These are phyloP conservation scores for Tiliacea citrago DNA, from an alignment of 2,888 invertebrate genomes.

Conservation along the genomic window DNA sequence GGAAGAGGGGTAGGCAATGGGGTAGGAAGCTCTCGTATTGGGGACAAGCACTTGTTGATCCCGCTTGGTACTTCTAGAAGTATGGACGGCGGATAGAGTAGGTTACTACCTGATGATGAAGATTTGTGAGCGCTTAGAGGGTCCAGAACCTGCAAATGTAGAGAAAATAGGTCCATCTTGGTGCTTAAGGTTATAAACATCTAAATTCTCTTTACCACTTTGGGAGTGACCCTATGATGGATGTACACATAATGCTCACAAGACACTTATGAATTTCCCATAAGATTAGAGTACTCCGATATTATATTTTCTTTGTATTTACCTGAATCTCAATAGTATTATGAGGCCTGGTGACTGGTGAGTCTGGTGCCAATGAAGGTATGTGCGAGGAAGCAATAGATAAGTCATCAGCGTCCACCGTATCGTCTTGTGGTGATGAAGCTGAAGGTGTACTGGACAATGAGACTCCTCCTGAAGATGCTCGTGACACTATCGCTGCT, in stretches of 20 bases:
- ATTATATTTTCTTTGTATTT: conserved; percentile 18
- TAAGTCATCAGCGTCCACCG: conserved; percentile 93
- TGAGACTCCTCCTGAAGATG: conserved; percentile 92
- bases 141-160: conserved; percentile 90
- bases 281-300: not conserved
- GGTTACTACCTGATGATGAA: conserved; percentile 90
- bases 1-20: conserved; percentile 92
- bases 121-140: conserved; percentile 92
- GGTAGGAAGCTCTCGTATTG: conserved; percentile 94
- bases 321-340: conserved; percentile 89
- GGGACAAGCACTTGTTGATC: conserved; percentile 95
- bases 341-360: conserved; percentile 89
- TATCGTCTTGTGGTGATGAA: conserved; percentile 94
- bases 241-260: conserved; percentile 4
- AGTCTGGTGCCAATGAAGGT: conserved; percentile 91
- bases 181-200: conserved; percentile 18
- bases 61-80: conserved; percentile 94
- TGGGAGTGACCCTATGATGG: not conserved
- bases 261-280: conserved; percentile 1
- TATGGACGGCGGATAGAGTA: conserved; percentile 94
- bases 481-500: conserved; percentile 90
- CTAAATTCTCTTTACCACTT: not conserved
- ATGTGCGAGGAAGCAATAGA: conserved; percentile 92
- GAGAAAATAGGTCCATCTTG: conserved; percentile 40
- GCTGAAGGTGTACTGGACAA: conserved; percentile 94